Evolutionary conservation across 2,888 invertebrate genomes (phyloP).

Genomic region (Hyposoter dolosus): DNA sequence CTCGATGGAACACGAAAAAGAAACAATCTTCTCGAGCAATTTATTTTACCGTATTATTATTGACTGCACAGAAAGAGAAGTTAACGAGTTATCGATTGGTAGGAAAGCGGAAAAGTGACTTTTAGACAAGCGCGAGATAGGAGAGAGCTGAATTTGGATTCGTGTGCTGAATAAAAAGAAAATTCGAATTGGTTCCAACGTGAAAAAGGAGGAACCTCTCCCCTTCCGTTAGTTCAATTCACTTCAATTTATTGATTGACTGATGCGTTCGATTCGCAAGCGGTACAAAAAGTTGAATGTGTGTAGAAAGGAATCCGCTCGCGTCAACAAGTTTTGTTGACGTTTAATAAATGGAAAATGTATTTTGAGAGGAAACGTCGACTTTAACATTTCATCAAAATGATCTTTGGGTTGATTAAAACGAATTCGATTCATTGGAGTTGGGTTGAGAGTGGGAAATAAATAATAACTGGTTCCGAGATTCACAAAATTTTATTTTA

Average conservation of each 20-base stretch:
- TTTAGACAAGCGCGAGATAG: neutral
- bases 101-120: neutral
- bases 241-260: slow-evolving; percentile 14
- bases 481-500: neutral
- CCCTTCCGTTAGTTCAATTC: neutral
- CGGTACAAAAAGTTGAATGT: neutral
- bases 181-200: neutral
- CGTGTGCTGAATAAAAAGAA: neutral
- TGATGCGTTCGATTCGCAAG: neutral
- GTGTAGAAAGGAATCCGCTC: neutral
- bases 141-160: neutral
- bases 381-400: neutral
- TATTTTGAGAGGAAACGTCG: neutral
- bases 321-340: neutral
- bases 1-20: neutral
- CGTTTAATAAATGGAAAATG: neutral
- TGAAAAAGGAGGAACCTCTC: neutral
- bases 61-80: neutral
- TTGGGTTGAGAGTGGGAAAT: neutral
- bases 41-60: neutral
- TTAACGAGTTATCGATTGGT: slow-evolving; percentile 8
- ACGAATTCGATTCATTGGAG: neutral
- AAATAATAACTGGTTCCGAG: neutral
- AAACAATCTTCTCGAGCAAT: neutral
- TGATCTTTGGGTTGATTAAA: neutral